phyloP scores from a whole-genome alignment of 2,113 vertebrate genomes.

The Caranx melampygus region DNA sequence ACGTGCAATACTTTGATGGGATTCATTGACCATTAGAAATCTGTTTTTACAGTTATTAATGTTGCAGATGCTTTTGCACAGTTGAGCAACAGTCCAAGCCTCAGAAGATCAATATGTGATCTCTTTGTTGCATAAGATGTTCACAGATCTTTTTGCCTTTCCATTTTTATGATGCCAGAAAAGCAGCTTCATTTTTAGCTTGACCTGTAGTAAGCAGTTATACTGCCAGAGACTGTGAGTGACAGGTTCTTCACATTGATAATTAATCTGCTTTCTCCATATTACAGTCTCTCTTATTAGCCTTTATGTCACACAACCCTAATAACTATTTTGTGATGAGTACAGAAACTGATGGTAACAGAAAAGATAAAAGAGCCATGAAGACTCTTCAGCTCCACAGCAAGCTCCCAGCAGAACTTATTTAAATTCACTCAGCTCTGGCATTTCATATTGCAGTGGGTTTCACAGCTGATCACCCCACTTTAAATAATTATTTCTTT shows the following conservation, averaged over 20 bases:
- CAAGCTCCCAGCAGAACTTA: neutral
- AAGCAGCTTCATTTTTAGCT: neutral
- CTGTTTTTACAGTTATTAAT: neutral
- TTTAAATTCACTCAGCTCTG: neutral
- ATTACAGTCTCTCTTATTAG: neutral
- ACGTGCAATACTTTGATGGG: neutral
- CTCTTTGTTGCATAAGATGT: neutral
- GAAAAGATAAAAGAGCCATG: neutral
- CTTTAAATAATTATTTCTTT: too few species aligned
- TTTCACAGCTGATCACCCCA: neutral
- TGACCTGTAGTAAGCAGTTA: neutral
- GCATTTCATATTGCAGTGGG: conserved; percentile 5
- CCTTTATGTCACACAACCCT: conserved; percentile 12
- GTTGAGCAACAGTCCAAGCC: neutral
- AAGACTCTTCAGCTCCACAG: neutral
- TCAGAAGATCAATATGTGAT: neutral
- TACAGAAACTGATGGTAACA: neutral
- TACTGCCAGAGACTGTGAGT: neutral
- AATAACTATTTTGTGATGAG: conserved; percentile 1
- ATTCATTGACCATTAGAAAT: neutral
- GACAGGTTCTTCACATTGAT: neutral
- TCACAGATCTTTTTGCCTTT: neutral
- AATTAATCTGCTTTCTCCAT: neutral
- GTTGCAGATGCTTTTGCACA: neutral
- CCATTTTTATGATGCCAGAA: neutral